Base-by-base conservation (phyloP, 2,888 invertebrate species). In the Eupithecia insigniata region DNA sequence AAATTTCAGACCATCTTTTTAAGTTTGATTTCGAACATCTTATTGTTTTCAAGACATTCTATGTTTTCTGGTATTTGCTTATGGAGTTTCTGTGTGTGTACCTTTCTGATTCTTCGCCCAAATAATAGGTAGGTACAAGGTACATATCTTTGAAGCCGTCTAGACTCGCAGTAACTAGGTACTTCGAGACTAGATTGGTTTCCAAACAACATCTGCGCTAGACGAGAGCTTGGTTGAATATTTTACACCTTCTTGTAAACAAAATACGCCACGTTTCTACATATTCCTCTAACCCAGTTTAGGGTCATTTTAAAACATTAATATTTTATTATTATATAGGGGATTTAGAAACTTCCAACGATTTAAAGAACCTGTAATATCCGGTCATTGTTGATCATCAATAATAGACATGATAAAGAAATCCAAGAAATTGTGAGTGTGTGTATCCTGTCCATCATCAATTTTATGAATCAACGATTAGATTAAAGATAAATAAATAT, bases 81-180 rank as follows among this genome's bases (percentile, higher is more conserved):
- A 26, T 68, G 70, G 72, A 71, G 73, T 68, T 75, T 68, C 67
- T 73, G 69, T 58, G 74, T 73, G 69, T 58, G 74, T 74, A 76
- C 67, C 65, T 83, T 82, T 79, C 79, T 81, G 69, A 71, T 80
- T 80, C 70, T 79, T 80, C 73, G 71, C 72, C 66, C 73, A 82
- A 83, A 83, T 79, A 80, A 58, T 58, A 68, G 61, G n/a, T n/a
- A n/a, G n/a, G n/a, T n/a, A n/a, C n/a, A n/a, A n/a, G n/a, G 60
- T 65, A 65, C 61, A 69, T 61, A 61, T 46, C 73, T 84, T 81
- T 72, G 77, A 79, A 82, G 84, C 78, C 75, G 90, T 91, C 91
- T 91, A 91, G 91, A 91, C 91, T 81, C 76, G 77, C 76, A 82
- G 81, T 81, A 80, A 76, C 80, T 78, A 80, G 78, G 74, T 74